phyloP scores from a whole-genome alignment of 2,797 vertebrate species.

The Octomys mimax region DNA sequence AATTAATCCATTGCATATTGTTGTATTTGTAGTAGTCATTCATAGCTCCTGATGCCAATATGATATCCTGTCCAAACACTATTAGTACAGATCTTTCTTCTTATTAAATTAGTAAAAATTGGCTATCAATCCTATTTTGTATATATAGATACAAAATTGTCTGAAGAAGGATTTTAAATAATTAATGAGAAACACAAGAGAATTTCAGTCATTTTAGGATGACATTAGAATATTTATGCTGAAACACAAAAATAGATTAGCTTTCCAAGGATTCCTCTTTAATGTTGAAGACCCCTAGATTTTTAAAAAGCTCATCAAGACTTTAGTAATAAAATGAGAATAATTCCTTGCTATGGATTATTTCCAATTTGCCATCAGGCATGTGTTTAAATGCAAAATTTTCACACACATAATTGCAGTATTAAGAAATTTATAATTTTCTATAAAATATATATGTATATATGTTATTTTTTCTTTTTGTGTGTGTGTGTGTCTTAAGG shows the following conservation, averaged over 20 bases:
- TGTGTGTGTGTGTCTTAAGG: too few species aligned
- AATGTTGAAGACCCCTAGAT: neutral
- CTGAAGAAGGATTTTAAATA: neutral
- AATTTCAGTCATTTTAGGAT: slow-evolving; percentile 1
- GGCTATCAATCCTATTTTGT: too few species aligned
- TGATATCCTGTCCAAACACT: too few species aligned
- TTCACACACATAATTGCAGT: neutral
- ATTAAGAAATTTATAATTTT: neutral
- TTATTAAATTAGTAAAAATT: too few species aligned
- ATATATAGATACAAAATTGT: too few species aligned
- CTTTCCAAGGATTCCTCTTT: neutral
- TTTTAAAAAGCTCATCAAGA: neutral
- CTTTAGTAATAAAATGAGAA: neutral
- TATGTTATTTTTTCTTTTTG: too few species aligned
- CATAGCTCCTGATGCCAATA: too few species aligned
- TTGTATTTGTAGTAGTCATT: too few species aligned
- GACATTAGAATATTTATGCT: neutral
- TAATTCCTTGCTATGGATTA: slow-evolving; percentile 13
- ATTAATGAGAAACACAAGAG: neutral
- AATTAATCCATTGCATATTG: too few species aligned
- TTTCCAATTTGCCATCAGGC: neutral
- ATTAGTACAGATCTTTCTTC: too few species aligned
- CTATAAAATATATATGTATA: neutral
- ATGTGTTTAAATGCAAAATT: neutral
- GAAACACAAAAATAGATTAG: neutral